Evolutionary conservation across 2,888 invertebrate genomes (phyloP).

Genomic region (Pharmacophagus antenor): DNA sequence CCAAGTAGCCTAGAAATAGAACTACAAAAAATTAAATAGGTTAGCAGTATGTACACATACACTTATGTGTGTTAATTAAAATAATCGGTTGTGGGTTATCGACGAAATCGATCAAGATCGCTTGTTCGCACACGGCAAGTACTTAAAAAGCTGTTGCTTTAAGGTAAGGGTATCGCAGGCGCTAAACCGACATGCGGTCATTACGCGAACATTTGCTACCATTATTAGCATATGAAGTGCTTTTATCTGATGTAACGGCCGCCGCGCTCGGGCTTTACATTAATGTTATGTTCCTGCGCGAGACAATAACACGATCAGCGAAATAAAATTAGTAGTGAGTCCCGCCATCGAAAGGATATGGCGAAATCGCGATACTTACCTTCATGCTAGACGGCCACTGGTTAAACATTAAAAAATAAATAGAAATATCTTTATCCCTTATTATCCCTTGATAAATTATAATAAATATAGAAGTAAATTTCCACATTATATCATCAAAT

Average conservation of each 20-base stretch:
- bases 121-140: constrained; percentile 1
- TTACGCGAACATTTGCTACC: constrained; percentile 70
- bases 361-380: constrained; percentile 42
- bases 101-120: neutral
- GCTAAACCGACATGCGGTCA: constrained; percentile 65
- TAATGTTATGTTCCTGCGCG: constrained; percentile 43
- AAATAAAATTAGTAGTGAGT: constrained; percentile 62
- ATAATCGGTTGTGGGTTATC: too few relatives aligned
- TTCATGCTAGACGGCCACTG: constrained; percentile 31
- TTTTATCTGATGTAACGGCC: constrained; percentile 71
- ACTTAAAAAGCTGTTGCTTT: constrained; percentile 34
- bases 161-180: constrained; percentile 44
- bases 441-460: too few relatives aligned
- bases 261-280: constrained; percentile 46
- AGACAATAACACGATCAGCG: constrained; percentile 71
- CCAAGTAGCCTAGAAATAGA: too few relatives aligned
- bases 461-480: neutral
- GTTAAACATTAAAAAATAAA: too few relatives aligned
- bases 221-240: constrained; percentile 74
- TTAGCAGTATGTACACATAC: too few relatives aligned
- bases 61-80: too few relatives aligned
- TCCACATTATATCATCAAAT: too few relatives aligned
- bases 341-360: constrained; percentile 45
- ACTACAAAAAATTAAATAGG: too few relatives aligned
- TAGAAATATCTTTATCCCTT: too few relatives aligned